phyloP scores from a whole-genome alignment of 2,113 vertebrate species.

The Chloropsis cyanopogon region DNA sequence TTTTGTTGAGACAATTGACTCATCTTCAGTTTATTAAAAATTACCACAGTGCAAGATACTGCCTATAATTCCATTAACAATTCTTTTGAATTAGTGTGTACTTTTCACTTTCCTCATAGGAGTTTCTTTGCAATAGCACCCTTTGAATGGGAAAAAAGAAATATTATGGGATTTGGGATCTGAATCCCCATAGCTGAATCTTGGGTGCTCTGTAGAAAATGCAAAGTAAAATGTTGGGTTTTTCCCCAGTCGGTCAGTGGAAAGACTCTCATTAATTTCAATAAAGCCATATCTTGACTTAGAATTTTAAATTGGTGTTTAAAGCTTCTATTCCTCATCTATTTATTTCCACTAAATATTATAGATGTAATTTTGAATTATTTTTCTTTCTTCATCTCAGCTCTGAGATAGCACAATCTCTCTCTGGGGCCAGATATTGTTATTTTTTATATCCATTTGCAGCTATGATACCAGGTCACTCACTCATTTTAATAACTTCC shows the following conservation, averaged over 20 bases:
- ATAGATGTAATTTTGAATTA: neutral
- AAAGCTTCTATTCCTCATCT: neutral
- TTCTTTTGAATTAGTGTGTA: neutral
- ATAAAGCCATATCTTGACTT: neutral
- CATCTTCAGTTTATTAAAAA: neutral
- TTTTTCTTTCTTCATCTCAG: neutral
- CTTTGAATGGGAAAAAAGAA: neutral
- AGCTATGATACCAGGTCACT: neutral
- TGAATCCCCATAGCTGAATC: neutral
- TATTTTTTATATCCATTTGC: neutral
- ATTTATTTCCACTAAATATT: neutral
- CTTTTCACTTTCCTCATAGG: neutral
- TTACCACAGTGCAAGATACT: neutral
- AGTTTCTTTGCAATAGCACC: neutral
- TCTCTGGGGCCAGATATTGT: neutral
- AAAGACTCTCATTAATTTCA: neutral
- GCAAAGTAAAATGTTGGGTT: accelerated
- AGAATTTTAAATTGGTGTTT: neutral
- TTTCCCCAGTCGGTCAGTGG: neutral
- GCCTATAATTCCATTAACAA: neutral
- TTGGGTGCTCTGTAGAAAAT: neutral
- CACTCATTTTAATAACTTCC: neutral
- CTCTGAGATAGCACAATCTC: neutral
- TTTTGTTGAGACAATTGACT: neutral
- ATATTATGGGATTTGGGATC: neutral